These are phyloP conservation scores for Drosophila tristis DNA, from an alignment of 1,140 invertebrate species.

Conservation along the genomic window DNA sequence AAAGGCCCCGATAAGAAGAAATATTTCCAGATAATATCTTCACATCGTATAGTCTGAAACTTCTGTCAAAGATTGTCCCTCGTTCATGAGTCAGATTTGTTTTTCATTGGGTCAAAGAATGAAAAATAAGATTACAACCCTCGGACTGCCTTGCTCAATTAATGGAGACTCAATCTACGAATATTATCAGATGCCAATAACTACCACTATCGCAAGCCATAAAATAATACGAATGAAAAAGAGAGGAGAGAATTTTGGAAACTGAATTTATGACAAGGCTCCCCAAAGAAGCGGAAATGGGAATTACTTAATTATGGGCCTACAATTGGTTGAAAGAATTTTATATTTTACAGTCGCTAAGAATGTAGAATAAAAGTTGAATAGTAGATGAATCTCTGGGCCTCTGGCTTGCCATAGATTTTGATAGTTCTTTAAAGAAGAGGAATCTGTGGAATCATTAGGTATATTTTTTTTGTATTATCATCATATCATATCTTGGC, in stretches of 20 bases:
- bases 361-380: too few species aligned
- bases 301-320: background rate
- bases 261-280: background rate
- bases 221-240: conserved; percentile 17
- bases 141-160: conserved; percentile 12
- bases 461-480: too few species aligned
- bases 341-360: too few species aligned
- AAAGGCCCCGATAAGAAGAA: conserved; percentile 34
- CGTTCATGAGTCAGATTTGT: conserved; percentile 16
- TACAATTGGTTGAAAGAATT: background rate
- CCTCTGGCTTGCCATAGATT: too few species aligned
- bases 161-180: background rate
- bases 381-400: too few species aligned
- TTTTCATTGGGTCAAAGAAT: conserved; percentile 16
- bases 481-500: too few species aligned
- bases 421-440: too few species aligned
- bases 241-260: background rate
- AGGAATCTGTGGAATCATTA: too few species aligned
- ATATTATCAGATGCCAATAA: conserved; percentile 7
- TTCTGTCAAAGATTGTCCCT: conserved; percentile 13
- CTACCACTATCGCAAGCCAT: conserved; percentile 9
- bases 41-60: conserved; percentile 6
- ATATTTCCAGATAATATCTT: conserved; percentile 40
- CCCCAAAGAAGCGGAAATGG: conserved; percentile 19
- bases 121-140: conserved; percentile 1